phyloP scores from a whole-genome alignment of 2,888 invertebrate species.

The Eustalomyia histrio region DNA sequence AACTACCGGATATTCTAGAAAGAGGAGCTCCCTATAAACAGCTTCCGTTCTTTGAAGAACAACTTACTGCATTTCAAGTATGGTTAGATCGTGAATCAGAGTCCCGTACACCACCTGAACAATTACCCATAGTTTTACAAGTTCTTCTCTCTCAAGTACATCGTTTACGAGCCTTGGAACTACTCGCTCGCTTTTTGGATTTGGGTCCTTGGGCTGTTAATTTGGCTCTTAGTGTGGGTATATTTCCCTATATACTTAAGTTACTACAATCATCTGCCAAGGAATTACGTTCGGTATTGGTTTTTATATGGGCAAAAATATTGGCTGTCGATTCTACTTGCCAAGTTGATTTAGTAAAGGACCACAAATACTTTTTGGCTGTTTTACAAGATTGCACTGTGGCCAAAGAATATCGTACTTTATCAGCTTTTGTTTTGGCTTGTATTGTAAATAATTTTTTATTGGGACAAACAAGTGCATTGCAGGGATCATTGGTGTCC shows the following conservation, averaged over 20 bases:
- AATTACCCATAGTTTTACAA: constrained; percentile 98
- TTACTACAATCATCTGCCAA: constrained; percentile 95
- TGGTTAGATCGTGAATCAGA: constrained; percentile 82
- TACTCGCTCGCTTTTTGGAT: constrained; percentile 95
- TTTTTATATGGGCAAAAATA: constrained; percentile 99
- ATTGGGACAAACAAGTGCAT: constrained; percentile 93
- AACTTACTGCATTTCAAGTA: constrained; percentile 96
- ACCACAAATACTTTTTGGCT: constrained; percentile 96
- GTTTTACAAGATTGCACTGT: constrained; percentile 93
- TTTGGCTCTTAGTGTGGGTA: constrained; percentile 96
- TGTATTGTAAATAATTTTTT: constrained; percentile 94
- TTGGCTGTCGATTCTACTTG: constrained; percentile 97
- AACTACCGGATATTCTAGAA: constrained; percentile 88
- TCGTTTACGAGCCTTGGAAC: constrained; percentile 94
- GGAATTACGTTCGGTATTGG: constrained; percentile 94
- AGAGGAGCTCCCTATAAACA: constrained; percentile 83
- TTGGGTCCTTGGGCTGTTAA: constrained; percentile 98
- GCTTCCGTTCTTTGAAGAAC: constrained; percentile 97
- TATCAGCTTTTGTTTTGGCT: constrained; percentile 96
- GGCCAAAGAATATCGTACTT: constrained; percentile 91
- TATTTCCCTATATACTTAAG: constrained; percentile 99
- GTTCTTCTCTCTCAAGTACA: constrained; percentile 88
- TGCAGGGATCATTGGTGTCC: constrained; percentile 93
- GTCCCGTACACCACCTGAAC: constrained; percentile 92
- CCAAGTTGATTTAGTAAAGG: constrained; percentile 96